Conservation (phyloP, 2,113 vertebrate genomes). For the Hiodon tergisus region DNA sequence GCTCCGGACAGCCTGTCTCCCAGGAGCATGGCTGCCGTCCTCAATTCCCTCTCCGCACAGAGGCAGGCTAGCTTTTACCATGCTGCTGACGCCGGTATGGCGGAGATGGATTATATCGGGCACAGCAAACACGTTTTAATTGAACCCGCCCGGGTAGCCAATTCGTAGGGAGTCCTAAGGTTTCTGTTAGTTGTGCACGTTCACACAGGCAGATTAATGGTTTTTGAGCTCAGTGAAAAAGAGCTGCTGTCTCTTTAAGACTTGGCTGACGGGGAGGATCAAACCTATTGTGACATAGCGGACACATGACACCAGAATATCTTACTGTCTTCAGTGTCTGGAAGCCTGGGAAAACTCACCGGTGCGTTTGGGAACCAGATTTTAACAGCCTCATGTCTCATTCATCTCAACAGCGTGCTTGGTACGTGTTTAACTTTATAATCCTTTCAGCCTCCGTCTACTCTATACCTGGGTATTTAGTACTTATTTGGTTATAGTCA, state of each 20-base stretch:
- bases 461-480: too few species aligned
- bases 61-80: too few species aligned
- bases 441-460: too few species aligned
- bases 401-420: not conserved
- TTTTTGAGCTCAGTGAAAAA: not conserved
- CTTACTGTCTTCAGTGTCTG: slow-evolving; percentile 7
- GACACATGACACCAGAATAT: slow-evolving; percentile 23
- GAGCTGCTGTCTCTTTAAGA: slow-evolving; percentile 34
- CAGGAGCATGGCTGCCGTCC: not conserved
- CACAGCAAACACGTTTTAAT: too few species aligned
- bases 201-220: too few species aligned
- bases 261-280: slow-evolving; percentile 9
- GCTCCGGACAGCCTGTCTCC: not conserved
- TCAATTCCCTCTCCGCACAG: not conserved
- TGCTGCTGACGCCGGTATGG: not conserved
- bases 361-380: too few species aligned
- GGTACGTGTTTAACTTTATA: not conserved
- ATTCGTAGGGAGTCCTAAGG: too few species aligned
- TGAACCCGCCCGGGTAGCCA: too few species aligned
- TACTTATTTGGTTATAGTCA: too few species aligned
- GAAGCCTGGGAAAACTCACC: not conserved
- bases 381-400: not conserved
- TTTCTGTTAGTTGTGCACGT: too few species aligned
- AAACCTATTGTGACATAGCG: slow-evolving; percentile 36
- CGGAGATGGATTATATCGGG: too few species aligned